A percentile compares a stretch with the other conserved stretches of the same genome.
phyloP scores from a whole-genome alignment of 2,113 vertebrate species.

The human region GRCh38 chr2:152553501-152554000 shows the following conservation, averaged over 20 bases:
- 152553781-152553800: background rate
- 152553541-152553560: background rate
- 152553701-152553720: background rate
- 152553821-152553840: background rate
- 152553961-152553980: background rate
- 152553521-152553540: background rate
- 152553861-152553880: background rate
- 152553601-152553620: background rate
- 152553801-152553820: background rate
- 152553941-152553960: background rate
- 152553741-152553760: background rate
- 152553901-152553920: background rate
- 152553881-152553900: background rate
- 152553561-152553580: background rate
- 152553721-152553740: background rate
- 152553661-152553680: background rate
- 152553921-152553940: background rate
- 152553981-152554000: background rate
- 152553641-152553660: background rate
- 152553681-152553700: background rate
- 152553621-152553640: background rate
- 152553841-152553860: background rate
- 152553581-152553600: background rate
- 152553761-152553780: background rate
- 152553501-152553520: background rate